Base-by-base conservation (phyloP, 2,888 invertebrate species). In the Rhaphigaster nebulosa region DNA sequence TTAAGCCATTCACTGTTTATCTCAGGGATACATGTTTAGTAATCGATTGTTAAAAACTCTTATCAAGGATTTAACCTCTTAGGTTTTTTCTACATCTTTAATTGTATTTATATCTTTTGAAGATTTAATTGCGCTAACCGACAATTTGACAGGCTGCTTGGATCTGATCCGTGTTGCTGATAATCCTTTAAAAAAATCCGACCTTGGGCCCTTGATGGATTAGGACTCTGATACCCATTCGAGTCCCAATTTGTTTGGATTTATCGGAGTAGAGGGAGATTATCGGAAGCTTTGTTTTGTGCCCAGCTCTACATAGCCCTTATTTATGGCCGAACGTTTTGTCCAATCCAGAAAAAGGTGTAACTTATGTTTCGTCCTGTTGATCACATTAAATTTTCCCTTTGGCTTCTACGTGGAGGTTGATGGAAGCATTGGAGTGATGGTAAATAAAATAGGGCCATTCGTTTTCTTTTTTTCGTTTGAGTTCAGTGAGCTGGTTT, bases 221-320 rank as follows among this genome's bases (percentile, higher is more conserved):
- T 84, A n/a, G 45, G 45, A 84, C 41, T 5, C 15, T n/a, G 84
- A 45, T 84, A 45, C 45, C 45, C n/a, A 45, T 84, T 84, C n/a
- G n/a, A 45, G 45, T 45, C 45, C 45, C 84, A 50, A 84, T 84
- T 50, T n/a, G n/a, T 84, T 76, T 84, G 84, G 84, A 84, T 84
- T 84, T 84, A 84, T 84, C 45, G 84, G 84, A 84, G 26, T 38
- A 26, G 84, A 38, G 84, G 26, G 84, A 84, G 84, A 84, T 84
- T 84, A 84, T 84, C 13, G 41, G 45, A 41, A 84, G 84, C 84
- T 84, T 84, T 84, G 84, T 45, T 84, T n/a, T 45, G 23, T 45
- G n/a, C 1, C 45, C 84, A 45, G 26, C n/a, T 50, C 26, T 84
- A 84, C 84, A 38, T 76, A 10, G 70, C 20, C 70, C 34, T 76